Conservation (phyloP, 2,113 vertebrate genomes). For the Cnemophilus loriae region DNA sequence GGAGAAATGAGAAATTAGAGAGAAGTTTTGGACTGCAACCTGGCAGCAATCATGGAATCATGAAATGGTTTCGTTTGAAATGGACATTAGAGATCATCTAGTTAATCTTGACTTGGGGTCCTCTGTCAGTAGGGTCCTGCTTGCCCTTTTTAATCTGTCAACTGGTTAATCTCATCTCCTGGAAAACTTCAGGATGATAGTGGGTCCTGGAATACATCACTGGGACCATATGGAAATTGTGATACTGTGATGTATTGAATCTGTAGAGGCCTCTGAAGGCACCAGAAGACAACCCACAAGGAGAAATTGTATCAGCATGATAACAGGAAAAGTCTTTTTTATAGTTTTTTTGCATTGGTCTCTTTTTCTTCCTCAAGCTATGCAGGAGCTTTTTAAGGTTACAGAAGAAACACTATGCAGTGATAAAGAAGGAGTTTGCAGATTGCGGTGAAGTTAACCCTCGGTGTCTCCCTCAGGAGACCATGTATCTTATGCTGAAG, state of each 20-base stretch:
- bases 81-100: background rate
- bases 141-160: background rate
- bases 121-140: background rate
- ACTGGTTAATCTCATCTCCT: background rate
- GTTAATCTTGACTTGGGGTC: background rate
- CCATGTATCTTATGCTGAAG: slow-evolving; percentile 32
- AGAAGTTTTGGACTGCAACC: background rate
- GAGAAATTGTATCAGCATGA: background rate
- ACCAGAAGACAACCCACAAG: background rate
- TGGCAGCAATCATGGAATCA: background rate
- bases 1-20: background rate
- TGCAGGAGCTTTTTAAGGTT: slow-evolving; percentile 41
- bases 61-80: background rate
- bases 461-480: background rate
- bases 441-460: slow-evolving; percentile 43
- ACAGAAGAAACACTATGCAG: background rate
- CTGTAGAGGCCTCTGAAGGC: background rate
- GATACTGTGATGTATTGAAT: background rate
- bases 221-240: background rate
- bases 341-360: background rate
- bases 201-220: background rate
- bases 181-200: background rate
- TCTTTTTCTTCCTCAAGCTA: background rate
- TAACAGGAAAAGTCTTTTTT: background rate
- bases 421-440: slow-evolving; percentile 40